These are phyloP conservation scores for Chelon labrosus DNA, from an alignment of 2,797 vertebrate genomes.

Conservation along the genomic window DNA sequence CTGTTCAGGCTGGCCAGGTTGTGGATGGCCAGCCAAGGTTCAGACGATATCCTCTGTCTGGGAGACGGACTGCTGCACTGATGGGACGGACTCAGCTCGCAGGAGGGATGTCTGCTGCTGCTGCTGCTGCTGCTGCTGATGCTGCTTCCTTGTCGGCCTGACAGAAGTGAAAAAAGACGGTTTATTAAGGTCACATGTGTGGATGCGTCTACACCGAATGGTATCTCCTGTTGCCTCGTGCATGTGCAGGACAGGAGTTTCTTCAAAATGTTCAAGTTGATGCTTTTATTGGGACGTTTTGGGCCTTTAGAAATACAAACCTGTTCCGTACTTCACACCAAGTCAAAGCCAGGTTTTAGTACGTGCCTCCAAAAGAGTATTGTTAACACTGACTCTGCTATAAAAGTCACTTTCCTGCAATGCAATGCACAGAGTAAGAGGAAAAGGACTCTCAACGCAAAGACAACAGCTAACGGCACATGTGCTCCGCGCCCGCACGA, in stretches of 20 bases:
- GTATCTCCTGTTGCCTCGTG: neutral
- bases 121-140: slow-evolving; percentile 31
- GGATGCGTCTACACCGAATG: neutral
- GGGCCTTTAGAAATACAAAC: too few species aligned
- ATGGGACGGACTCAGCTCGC: slow-evolving; percentile 26
- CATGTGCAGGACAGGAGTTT: neutral
- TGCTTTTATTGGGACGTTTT: too few species aligned
- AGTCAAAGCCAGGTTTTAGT: too few species aligned
- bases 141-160: slow-evolving; percentile 51
- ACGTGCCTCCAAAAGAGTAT: too few species aligned
- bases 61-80: slow-evolving; percentile 19
- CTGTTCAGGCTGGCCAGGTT: slow-evolving; percentile 73
- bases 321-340: too few species aligned
- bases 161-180: neutral
- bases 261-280: too few species aligned
- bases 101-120: slow-evolving; percentile 41
- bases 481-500: too few species aligned
- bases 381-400: too few species aligned
- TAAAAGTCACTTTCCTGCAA: too few species aligned
- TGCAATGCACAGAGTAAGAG: too few species aligned
- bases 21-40: slow-evolving; percentile 78
- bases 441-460: too few species aligned
- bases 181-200: neutral
- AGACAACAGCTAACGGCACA: too few species aligned
- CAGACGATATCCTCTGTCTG: slow-evolving; percentile 67